These are phyloP conservation scores for Conus betulinus DNA, from an alignment of 1,140 invertebrate genomes.

Conservation along the genomic window DNA sequence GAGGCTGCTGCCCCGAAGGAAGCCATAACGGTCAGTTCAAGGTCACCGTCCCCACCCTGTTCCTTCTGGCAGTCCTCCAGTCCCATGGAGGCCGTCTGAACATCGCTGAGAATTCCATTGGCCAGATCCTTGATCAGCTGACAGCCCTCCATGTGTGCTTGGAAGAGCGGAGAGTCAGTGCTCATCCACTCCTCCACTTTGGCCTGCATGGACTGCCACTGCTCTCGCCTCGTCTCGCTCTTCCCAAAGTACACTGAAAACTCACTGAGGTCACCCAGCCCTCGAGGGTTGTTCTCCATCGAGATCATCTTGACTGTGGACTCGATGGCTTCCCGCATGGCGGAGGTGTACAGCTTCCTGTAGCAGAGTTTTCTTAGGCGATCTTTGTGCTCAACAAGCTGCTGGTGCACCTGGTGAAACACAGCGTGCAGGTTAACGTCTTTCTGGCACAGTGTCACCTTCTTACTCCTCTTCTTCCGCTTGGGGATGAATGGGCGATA, in stretches of 20 bases:
- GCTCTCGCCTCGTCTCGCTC: neutral
- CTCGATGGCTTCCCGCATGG: constrained; percentile 23
- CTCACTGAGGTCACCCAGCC: constrained; percentile 14
- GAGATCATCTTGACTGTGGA: neutral
- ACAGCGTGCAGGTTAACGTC: constrained; percentile 33
- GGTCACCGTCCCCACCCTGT: neutral
- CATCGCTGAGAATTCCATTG: constrained; percentile 16
- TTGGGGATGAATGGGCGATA: constrained; percentile 20
- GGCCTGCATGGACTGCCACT: constrained; percentile 33
- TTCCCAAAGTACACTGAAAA: constrained; percentile 32
- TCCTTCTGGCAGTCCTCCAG: neutral
- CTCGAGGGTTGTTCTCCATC: neutral
- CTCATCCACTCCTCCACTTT: constrained; percentile 24
- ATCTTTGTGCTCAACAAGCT: constrained; percentile 22
- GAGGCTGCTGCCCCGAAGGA: neutral
- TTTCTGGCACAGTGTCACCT: neutral
- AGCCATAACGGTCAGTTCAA: neutral
- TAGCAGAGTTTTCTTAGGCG: constrained; percentile 22
- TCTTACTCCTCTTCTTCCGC: constrained; percentile 26
- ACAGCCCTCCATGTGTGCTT: constrained; percentile 18
- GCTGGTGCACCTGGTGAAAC: constrained; percentile 14
- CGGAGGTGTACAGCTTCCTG: constrained; percentile 15
- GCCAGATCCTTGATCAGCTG: constrained; percentile 22
- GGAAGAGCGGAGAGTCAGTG: neutral
- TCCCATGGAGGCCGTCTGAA: neutral